Base-by-base conservation (phyloP, 2,888 invertebrate genomes). In the Sepiola atlantica region DNA sequence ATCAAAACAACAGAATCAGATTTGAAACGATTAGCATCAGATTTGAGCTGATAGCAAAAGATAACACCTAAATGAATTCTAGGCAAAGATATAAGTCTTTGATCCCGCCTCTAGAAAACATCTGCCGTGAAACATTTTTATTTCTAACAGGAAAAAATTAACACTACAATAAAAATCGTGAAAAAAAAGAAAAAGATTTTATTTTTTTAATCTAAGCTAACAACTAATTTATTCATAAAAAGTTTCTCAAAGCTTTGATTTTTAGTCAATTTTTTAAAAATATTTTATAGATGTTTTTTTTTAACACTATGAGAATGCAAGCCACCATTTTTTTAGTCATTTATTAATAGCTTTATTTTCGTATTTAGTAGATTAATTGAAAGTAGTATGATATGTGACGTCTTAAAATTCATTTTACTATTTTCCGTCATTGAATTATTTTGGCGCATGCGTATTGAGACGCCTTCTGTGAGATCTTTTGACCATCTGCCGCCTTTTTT, bases 381-480 rank as follows among this genome's bases (percentile, higher is more conserved):
- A 16, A 16, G n/a, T 16, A 32, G 14, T 18, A 77, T n/a, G 77
- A 77, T 77, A 77, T 77, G 12, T n/a, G n/a, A 77, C 77, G 77
- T 32, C n/a, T 77, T 77, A 77, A 77, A 77, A 77, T 77, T 77
- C 32, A 77, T 3, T 77, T 77, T 77, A 77, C 77, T 77, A 12
- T n/a, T 14, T 61, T 32, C n/a, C 16, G 77, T 16, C 77, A n/a
- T 77, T 77, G 77, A 77, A 77, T 77, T 77, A n/a, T 77, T 77
- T 77, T n/a, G 4, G 77, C 77, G 77, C 77, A 77, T 77, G 77
- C 77, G 77, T 77, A 77, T 4, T 77, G n/a, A n/a, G 14, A 18
- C 77, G 77, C 77, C 77, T n/a, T 77, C 77, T 77, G 77, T 77
- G 77, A 77, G 32, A 77, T n/a, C n/a, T 77, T n/a, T n/a, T n/a